phyloP scores from a whole-genome alignment of 2,113 vertebrate species.

The Odocoileus hemionus region DNA sequence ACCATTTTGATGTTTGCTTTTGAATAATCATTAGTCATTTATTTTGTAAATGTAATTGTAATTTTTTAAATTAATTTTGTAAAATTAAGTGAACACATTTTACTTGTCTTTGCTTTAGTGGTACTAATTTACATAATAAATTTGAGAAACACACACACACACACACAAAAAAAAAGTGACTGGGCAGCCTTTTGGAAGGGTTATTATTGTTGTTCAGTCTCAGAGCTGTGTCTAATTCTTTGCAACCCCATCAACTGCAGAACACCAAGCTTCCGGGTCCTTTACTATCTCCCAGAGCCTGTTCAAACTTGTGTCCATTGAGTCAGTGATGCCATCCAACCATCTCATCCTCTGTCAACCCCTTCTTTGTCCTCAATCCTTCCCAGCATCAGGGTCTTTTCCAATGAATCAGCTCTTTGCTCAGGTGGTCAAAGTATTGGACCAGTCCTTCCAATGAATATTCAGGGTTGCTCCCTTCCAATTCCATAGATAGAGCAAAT shows the following conservation, averaged over 20 bases:
- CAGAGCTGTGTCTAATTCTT: neutral
- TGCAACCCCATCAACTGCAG: neutral
- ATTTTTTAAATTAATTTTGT: no score
- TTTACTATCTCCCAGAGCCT: neutral
- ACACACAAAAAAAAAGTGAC: neutral
- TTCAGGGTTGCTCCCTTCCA: neutral
- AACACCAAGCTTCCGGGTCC: rapidly evolving
- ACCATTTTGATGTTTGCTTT: no score
- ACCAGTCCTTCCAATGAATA: neutral
- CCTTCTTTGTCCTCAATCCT: neutral
- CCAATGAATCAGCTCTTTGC: neutral
- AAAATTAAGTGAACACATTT: no score
- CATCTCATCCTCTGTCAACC: neutral
- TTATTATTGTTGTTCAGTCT: neutral
- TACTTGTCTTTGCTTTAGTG: no score
- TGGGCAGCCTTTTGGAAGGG: neutral
- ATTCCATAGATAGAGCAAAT: neutral
- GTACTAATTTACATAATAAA: no score
- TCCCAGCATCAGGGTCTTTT: neutral
- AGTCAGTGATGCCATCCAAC: neutral
- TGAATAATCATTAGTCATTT: no score
- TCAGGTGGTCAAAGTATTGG: neutral
- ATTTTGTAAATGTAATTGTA: no score
- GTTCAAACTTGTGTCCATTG: neutral
- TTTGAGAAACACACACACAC: no score